Base-by-base conservation (phyloP, 1,140 invertebrate species). In the Propsilocerus akamusi region DNA sequence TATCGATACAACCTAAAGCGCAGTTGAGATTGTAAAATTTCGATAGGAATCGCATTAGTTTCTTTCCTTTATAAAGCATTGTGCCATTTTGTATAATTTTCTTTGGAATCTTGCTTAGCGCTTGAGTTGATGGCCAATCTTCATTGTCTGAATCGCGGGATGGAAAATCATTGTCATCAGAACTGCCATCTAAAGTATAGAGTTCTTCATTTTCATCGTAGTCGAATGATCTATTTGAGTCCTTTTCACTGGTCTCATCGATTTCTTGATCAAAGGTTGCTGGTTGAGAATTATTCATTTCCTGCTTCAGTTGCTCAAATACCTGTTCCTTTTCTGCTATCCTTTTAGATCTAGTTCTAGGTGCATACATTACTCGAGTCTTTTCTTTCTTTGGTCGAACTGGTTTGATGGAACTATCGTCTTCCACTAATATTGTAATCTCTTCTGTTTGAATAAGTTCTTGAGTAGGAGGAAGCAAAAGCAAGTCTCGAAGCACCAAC, bases 81-180 rank as follows among this genome's bases (percentile, higher is more conserved):
- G 26, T 22, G 24, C 49, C 49, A 41, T 50, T 37, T 14, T 41
- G 11, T 6, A 50, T 37, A 5, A 50, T 24, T 46, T 50, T 20
- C 22, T 28, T 46, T 46, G 49, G 49, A 26, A 50, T 37, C 26
- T 41, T 34, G 2, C 25, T 23, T 3, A 50, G 28, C 7, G 49
- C 34, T 25, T 28, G 20, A 17, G 17, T 23, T 25, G 49, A 28
- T 14, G 49, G 49, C 14, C 26, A 50, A 14, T 50, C 34, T 25
- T 50, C 49, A 50, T 50, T 30, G 23, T 50, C 49, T 24, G 49
- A 30, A 41, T 50, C 49, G 41, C 49, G 41, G 6, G 28, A 8
- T n/a, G 34, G 20, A 26, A 41, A 50, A 41, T 50, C 49, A 23
- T 50, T 11, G 4, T 50, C 49, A 50, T 34, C 34, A 17, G 10